phyloP scores from a whole-genome alignment of 2,113 vertebrate species.

The Psephotus haematonotus region DNA sequence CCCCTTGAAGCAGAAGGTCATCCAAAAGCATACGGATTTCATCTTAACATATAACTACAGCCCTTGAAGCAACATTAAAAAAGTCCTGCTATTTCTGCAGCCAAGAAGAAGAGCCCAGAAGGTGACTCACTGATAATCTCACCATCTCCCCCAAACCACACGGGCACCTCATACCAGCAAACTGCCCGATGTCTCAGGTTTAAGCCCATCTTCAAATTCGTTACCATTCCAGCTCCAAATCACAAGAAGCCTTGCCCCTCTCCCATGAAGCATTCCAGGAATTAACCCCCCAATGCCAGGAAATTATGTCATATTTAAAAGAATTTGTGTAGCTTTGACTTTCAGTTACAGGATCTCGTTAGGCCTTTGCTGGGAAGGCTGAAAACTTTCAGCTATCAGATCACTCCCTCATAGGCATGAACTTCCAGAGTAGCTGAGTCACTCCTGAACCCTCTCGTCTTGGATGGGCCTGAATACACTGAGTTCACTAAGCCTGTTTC shows the following conservation, averaged over 20 bases:
- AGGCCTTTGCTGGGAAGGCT: not conserved
- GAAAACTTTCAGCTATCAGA: not conserved
- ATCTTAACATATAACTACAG: not conserved
- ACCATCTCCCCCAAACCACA: not conserved
- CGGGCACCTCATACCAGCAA: not conserved
- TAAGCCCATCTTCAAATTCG: not conserved
- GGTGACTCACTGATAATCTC: not conserved
- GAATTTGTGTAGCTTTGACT: not conserved
- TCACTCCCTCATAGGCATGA: not conserved
- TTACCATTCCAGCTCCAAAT: not conserved
- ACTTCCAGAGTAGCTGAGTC: not conserved
- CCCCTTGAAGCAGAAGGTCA: not conserved
- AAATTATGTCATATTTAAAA: not conserved
- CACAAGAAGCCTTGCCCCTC: not conserved
- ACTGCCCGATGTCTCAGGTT: not conserved
- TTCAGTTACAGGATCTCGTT: not conserved
- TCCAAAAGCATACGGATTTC: not conserved
- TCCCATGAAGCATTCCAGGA: not conserved
- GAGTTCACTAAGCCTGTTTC: not conserved
- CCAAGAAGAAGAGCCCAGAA: not conserved
- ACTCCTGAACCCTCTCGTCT: not conserved
- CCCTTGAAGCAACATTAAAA: not conserved
- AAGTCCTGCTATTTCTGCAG: not conserved
- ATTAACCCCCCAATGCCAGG: not conserved
- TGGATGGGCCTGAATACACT: not conserved